A percentile compares a stretch with the other conserved stretches of the same genome.
These are phyloP conservation scores for Toxostoma redivivum DNA, from an alignment of 2,113 vertebrate genomes.

Conservation along the genomic window DNA sequence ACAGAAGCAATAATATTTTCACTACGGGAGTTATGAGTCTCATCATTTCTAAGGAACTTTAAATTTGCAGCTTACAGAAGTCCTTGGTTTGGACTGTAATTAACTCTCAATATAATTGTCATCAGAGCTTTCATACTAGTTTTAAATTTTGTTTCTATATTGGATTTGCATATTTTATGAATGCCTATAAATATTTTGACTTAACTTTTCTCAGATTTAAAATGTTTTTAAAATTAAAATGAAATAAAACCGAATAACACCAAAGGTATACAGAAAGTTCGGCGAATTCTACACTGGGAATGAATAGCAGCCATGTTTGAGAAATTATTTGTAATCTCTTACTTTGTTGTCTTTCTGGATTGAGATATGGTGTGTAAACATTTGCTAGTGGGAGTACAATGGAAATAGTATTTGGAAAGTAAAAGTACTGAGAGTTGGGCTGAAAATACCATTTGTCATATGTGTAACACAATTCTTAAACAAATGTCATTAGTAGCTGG, in stretches of 20 bases:
- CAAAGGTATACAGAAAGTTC: background rate
- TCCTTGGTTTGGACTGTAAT: background rate
- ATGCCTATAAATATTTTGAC: background rate
- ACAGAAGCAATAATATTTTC: slow-evolving; percentile 77
- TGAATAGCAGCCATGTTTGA: background rate
- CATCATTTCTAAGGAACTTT: slow-evolving; percentile 45
- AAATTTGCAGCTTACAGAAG: slow-evolving; percentile 37
- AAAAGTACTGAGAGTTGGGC: background rate
- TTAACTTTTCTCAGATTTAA: background rate
- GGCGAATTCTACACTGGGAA: background rate
- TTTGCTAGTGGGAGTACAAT: background rate
- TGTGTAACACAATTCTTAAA: background rate
- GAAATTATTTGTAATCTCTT: background rate
- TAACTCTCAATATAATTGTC: slow-evolving; percentile 17
- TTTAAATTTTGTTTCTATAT: background rate
- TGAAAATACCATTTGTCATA: background rate
- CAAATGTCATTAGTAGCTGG: background rate
- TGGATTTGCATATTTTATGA: background rate
- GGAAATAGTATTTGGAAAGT: background rate
- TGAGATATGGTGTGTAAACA: background rate
- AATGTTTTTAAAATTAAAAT: background rate
- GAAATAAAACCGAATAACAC: background rate
- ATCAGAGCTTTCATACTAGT: background rate
- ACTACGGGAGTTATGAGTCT: slow-evolving; percentile 66
- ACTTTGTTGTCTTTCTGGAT: background rate